Base-by-base conservation (phyloP, 2,888 invertebrate genomes). In the Coenonympha arcania region DNA sequence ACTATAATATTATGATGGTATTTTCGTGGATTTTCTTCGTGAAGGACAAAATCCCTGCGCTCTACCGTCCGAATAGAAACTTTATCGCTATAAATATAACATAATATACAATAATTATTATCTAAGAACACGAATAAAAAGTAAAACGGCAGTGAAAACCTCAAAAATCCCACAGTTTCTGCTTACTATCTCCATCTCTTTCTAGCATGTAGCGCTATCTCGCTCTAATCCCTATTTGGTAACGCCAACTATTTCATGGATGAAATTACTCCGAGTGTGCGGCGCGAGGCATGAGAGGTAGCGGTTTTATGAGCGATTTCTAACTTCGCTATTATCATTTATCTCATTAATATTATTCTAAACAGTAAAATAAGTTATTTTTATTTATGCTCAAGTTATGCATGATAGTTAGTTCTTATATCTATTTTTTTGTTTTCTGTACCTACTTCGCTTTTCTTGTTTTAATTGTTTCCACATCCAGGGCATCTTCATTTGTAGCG, bases 181-280 rank as follows among this genome's bases (percentile, higher is more conserved):
- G 57, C 55, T 56, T 44, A 54, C 46, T 48, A 28, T n/a, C n/a
- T 16, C 54, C 40, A 55, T 69, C 66, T 39, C 71, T 28, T 68
- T 82, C 73, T 62, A 69, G 57, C 76, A 18, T 55, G 46, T 28
- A 11, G 58, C 62, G 56, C 69, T 52, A 63, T 84, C 83, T 65
- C 77, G 30, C 69, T 86, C 84, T 83, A 82, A 84, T 81, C 84
- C 85, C 77, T 81, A 83, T 86, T 86, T 84, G 84, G 85, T 84
- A 85, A 82, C 82, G 78, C 80, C 84, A 84, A 86, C 85, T 86
- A 84, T 85, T 86, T 85, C 85, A 86, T 82, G 84, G 84, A 83
- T 86, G 82, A 83, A 85, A 85, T 86, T 85, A 84, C 83, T 76
- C 70, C 65, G 65, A 58, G 64, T 34, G 60, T 55, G 19, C 52